Evolutionary conservation across 2,113 vertebrate genomes (phyloP), one percentile per base, ranked within the genome.

Genomic region (Amphiprion percula): DNA sequence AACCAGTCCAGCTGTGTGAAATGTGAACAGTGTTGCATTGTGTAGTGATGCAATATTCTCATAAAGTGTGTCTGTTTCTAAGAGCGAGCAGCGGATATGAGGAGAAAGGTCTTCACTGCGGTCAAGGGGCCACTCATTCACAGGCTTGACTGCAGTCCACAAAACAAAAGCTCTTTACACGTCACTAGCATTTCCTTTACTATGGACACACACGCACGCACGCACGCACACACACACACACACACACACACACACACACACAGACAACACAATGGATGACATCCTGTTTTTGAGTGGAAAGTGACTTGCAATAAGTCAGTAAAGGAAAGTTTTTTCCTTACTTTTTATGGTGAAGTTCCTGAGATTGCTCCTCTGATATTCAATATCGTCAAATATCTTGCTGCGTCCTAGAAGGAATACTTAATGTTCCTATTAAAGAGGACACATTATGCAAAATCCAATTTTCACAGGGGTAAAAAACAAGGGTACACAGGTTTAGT

Each of bases 81-180:
- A 72, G 66, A 46, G 21, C 33, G 61, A 11, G 37, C 8, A 1
- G 56, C 62, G 39, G 52, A 44, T 49, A 6, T 33, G 12, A 11
- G 37, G 53, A 60, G 9, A 28, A 15, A n/a, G 66, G 21, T 64
- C 80, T 68, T 76, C 70, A 19, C 52, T 23, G 58, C 49, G 52
- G 56, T 55, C 69, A 62, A 6, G 26, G 67, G 70, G 66, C 54
- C 61, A 62, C 62, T 47, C 55, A 62, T 76, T 79, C 71, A 86
- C 75, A 83, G 62, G 33, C 19, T 60, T 60, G 4, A 17, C 24
- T 63, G 33, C 49, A 67, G 49, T 28, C 63, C 58, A 65, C 37
- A 2, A 73, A 58, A 87, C 84, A 87, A 80, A 77, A 68, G 53
- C 84, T 77, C 28, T 67, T 44, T 21, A 78, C 47, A 78, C 69